These are phyloP conservation scores for Pontoporia blainvillei DNA, from an alignment of 2,113 vertebrate species.

Conservation along the genomic window DNA sequence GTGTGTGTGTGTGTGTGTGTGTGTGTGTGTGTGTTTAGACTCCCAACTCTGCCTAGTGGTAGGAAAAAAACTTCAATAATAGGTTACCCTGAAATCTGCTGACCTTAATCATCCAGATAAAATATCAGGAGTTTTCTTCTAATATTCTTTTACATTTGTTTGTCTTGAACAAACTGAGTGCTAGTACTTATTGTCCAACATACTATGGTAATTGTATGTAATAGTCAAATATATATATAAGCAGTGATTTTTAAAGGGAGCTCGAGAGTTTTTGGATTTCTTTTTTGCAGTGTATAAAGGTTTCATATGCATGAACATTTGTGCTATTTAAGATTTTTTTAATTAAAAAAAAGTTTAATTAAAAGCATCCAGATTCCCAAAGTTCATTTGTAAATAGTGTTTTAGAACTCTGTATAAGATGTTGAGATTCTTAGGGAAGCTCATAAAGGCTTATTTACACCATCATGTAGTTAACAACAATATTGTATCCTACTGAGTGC, in stretches of 20 bases:
- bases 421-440: constrained; percentile 41
- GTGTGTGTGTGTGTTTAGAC: not conserved
- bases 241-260: constrained; percentile 31
- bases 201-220: constrained; percentile 41
- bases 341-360: constrained; percentile 25
- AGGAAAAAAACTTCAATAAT: constrained; percentile 34
- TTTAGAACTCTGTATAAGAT: constrained; percentile 13
- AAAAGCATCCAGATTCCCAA: constrained; percentile 31
- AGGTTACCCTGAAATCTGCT: constrained; percentile 17
- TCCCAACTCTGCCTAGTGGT: constrained; percentile 13
- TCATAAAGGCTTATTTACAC: constrained; percentile 42
- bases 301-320: constrained; percentile 58
- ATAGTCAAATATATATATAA: constrained; percentile 20
- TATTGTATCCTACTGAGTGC: not conserved
- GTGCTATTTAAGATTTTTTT: constrained; percentile 45
- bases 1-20: not conserved
- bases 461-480: not conserved
- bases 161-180: constrained; percentile 47
- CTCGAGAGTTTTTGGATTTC: constrained; percentile 30
- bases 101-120: constrained; percentile 31
- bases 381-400: constrained; percentile 64
- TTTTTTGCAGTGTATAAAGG: constrained; percentile 26
- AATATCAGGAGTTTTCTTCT: constrained; percentile 38
- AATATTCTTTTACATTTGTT: constrained; percentile 35
- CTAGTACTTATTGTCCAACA: constrained; percentile 5